phyloP scores from a whole-genome alignment of 1,140 invertebrate genomes.

The Trachymyrmex septentrionalis region DNA sequence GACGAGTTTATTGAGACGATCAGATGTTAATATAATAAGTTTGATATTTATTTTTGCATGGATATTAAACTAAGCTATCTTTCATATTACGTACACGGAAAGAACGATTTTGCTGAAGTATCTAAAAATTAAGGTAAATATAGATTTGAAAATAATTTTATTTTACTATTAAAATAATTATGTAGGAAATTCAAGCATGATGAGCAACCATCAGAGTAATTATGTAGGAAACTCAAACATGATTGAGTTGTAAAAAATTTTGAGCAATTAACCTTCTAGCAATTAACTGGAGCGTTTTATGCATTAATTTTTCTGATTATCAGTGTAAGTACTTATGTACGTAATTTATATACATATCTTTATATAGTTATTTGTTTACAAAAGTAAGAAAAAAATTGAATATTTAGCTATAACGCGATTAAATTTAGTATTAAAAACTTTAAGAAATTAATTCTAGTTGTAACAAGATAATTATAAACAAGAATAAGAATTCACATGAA shows the following conservation, averaged over 20 bases:
- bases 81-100: not conserved
- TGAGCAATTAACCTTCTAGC: too few species aligned
- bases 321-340: not conserved
- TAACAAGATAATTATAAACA: slow-evolving; percentile 1
- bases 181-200: too few species aligned
- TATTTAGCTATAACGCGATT: not conserved
- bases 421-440: not conserved
- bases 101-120: too few species aligned
- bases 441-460: not conserved
- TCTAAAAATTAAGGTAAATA: too few species aligned
- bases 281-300: too few species aligned
- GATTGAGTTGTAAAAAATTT: too few species aligned
- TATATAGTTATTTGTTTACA: not conserved
- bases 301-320: not conserved
- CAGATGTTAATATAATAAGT: not conserved
- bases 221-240: too few species aligned
- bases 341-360: not conserved
- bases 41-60: not conserved
- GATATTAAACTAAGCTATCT: not conserved
- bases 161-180: too few species aligned
- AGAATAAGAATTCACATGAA: not conserved
- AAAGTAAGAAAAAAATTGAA: not conserved
- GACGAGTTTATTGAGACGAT: not conserved
- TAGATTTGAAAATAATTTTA: too few species aligned
- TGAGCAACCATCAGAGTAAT: too few species aligned